Percentiles rank a stretch among this genome's conserved stretches.
phyloP scores from a whole-genome alignment of 2,888 invertebrate species.

The Cantharis lateralis region DNA sequence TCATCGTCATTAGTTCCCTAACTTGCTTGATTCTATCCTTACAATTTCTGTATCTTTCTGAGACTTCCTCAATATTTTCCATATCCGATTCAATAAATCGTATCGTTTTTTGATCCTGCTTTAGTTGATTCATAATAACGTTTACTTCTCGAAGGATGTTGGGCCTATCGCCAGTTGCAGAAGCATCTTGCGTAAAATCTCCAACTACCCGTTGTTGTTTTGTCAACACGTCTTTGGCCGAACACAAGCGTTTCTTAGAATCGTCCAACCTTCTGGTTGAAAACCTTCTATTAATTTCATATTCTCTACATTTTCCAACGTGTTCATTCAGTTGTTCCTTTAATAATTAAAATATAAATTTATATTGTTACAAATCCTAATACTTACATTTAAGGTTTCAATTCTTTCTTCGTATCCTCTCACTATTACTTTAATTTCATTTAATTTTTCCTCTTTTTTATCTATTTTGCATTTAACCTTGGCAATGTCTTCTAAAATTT shows the following conservation, averaged over 20 bases:
- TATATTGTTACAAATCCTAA: background rate
- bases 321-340: conserved; percentile 60
- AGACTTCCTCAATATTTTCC: conserved; percentile 42
- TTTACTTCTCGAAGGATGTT: conserved; percentile 50
- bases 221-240: conserved; percentile 49
- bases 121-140: conserved; percentile 52
- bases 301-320: conserved; percentile 54
- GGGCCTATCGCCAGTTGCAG: conserved; percentile 57
- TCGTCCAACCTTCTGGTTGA: conserved; percentile 42
- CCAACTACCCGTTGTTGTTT: conserved; percentile 56
- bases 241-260: conserved; percentile 36
- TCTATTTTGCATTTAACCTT: conserved; percentile 46
- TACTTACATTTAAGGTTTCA: conserved; percentile 42
- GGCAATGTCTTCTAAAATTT: conserved; percentile 45
- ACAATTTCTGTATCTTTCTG: conserved; percentile 46
- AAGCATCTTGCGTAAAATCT: conserved; percentile 56
- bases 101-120: conserved; percentile 55
- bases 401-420: conserved; percentile 45
- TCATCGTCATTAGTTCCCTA: conserved; percentile 42
- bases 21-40: conserved; percentile 46
- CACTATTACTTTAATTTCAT: conserved; percentile 42
- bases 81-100: conserved; percentile 53
- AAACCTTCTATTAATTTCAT: conserved; percentile 43
- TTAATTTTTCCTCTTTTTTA: conserved; percentile 52
- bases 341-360: conserved; percentile 11